Conservation (phyloP, 1,140 invertebrate species). For the Cephus cinctus region DNA sequence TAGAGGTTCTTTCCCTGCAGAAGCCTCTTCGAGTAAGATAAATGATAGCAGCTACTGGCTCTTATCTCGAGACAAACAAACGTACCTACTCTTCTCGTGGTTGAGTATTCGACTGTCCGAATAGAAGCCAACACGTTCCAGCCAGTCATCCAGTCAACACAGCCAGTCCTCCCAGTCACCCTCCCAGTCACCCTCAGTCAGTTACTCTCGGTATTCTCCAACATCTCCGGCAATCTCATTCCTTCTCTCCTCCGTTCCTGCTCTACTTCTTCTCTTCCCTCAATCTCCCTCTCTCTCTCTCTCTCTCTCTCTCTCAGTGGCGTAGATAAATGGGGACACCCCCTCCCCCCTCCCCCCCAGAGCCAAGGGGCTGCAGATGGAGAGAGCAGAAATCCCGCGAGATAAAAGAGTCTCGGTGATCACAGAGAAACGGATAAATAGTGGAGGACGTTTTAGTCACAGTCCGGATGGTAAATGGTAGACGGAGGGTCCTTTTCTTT, state of each 20-base stretch:
- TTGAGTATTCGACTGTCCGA: too few species aligned
- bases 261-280: slow-evolving; percentile 9
- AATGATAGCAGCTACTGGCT: too few species aligned
- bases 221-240: slow-evolving; percentile 3
- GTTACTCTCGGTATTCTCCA: too few species aligned
- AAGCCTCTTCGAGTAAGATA: too few species aligned
- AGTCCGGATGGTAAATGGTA: slow-evolving; percentile 27
- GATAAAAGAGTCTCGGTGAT: slow-evolving; percentile 32
- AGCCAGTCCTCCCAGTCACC: too few species aligned
- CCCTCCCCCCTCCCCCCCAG: slow-evolving; percentile 9
- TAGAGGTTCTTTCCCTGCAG: too few species aligned
- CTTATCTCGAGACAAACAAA: too few species aligned
- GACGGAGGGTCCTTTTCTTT: slow-evolving; percentile 4
- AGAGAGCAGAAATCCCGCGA: slow-evolving; percentile 19
- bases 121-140: too few species aligned
- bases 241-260: slow-evolving; percentile 7
- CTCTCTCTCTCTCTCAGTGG: slow-evolving; percentile 6
- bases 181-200: not conserved
- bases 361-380: too few species aligned
- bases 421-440: slow-evolving; percentile 29
- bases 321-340: slow-evolving; percentile 27
- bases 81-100: too few species aligned
- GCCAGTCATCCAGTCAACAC: too few species aligned
- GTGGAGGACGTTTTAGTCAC: slow-evolving; percentile 23
- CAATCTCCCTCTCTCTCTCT: slow-evolving; percentile 7